These are phyloP conservation scores for Acomys russatus DNA, from an alignment of 2,797 vertebrate genomes.

Conservation along the genomic window DNA sequence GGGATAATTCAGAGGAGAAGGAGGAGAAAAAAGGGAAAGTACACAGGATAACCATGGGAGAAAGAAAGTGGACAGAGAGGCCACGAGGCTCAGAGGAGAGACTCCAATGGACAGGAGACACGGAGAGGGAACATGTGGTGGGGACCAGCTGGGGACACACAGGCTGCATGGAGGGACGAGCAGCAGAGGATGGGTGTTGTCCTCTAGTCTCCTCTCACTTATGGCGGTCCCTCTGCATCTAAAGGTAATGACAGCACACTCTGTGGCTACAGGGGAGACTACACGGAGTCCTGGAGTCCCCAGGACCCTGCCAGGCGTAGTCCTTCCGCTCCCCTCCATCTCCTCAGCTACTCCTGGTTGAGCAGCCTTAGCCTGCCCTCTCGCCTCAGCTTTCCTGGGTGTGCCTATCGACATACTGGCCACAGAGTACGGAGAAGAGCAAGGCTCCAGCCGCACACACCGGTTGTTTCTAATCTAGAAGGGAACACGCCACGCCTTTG, in stretches of 20 bases:
- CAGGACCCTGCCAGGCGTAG: not conserved
- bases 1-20: not conserved
- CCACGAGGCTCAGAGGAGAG: not conserved
- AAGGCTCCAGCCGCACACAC: not conserved
- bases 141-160: fast-evolving
- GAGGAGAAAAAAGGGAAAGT: not conserved
- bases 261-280: not conserved
- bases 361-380: not conserved
- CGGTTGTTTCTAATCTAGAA: not conserved
- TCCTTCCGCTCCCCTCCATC: fast-evolving
- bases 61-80: not conserved
- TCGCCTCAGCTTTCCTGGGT: not conserved
- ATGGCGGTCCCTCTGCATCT: not conserved
- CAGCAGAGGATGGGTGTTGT: not conserved
- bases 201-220: not conserved
- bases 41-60: not conserved
- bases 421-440: not conserved
- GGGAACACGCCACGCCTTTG: not conserved
- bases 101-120: not conserved
- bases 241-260: fast-evolving
- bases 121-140: fast-evolving
- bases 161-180: fast-evolving
- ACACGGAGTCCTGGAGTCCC: not conserved
- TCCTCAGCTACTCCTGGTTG: fast-evolving
- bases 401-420: not conserved